Base-by-base conservation (phyloP, 2,797 vertebrate genomes). In the Peromyscus aztecus region DNA sequence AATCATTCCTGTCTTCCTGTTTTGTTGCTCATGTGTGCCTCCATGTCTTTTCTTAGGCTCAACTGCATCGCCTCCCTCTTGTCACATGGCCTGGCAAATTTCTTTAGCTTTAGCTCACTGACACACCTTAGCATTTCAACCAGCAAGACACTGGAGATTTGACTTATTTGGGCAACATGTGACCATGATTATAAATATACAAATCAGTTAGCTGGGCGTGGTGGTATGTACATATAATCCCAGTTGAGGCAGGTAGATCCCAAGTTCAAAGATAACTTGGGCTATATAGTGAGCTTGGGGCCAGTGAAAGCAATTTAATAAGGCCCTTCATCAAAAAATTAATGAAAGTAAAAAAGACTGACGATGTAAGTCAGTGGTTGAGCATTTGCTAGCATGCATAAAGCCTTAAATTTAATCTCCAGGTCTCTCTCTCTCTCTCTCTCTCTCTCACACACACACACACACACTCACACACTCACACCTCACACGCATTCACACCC, bases 1-100 rank as follows among this genome's bases (percentile, higher is more conserved):
- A 59, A 75, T 0, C 8, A 29, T 19, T n/a, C 13, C 24, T 5
- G 8, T 0, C 23, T 19, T 57, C 3, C 9, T 73, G 0, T 55
- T 71, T 40, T 73, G 34, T 82, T 63, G 55, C 34, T 34, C 57
- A 2, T 1, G 10, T 80, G 23, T 31, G 1, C 23, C 23, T 57
- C n/a, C 4, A 63, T 40, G 27, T 0, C 77, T 82, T 82, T 87
- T 21, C 37, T 67, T 77, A 46, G 23, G 37, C 31, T 76, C 27
- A 14, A 31, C 31, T 10, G 31, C 11, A 31, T 83, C 49, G 11
- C 40, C 37, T 85, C 81, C 24, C 40, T 93, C n/a, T 73, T 82
- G 84, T 69, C 34, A 17, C 40, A n/a, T 27, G 23, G 17, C 34
- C 82, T 57, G 12, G 5, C 5, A 73, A 78, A 71, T 78, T 49